Evolutionary conservation across 23 tunicate species (phyloP).

Genomic region (Ascidia mentula): DNA sequence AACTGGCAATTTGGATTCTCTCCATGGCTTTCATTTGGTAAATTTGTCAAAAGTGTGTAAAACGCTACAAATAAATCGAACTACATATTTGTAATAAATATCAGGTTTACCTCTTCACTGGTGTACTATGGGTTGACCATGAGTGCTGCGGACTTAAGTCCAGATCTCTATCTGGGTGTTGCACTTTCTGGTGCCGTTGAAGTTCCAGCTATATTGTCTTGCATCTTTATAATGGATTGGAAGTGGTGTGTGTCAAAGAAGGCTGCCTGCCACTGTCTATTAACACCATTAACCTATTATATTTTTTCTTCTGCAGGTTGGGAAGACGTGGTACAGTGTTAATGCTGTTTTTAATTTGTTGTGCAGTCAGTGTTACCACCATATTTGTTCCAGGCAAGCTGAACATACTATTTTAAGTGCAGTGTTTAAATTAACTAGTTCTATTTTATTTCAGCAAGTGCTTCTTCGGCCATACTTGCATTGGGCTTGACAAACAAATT

Average conservation of each 20-base stretch:
- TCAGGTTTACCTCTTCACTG: slow-evolving; percentile 78
- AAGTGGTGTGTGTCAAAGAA: slow-evolving; percentile 24
- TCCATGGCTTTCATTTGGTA: slow-evolving; percentile 60
- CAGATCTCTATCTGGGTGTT: slow-evolving; percentile 53
- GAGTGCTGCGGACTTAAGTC: slow-evolving; percentile 43
- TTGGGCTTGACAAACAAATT: slow-evolving; percentile 63
- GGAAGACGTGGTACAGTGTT: slow-evolving; percentile 64
- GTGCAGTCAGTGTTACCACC: slow-evolving; percentile 18
- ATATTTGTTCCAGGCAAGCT: slow-evolving; percentile 25
- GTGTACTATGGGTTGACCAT: slow-evolving; percentile 73
- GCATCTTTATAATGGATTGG: slow-evolving; percentile 50
- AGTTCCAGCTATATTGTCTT: slow-evolving; percentile 45
- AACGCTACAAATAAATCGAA: neutral
- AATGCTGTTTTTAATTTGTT: slow-evolving; percentile 32
- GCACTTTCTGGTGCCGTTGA: slow-evolving; percentile 71
- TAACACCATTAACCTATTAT: too few relatives aligned
- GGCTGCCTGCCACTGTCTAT: neutral
- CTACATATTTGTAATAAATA: neutral
- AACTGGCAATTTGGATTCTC: slow-evolving; percentile 34
- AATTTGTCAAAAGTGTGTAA: neutral
- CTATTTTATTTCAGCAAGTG: neutral
- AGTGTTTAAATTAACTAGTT: neutral
- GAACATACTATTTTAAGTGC: too few relatives aligned
- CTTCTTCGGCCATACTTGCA: slow-evolving; percentile 32
- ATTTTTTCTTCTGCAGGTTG: slow-evolving; percentile 41